Conservation (phyloP, 2,113 vertebrate genomes). For the Chlamydotis undulata region DNA sequence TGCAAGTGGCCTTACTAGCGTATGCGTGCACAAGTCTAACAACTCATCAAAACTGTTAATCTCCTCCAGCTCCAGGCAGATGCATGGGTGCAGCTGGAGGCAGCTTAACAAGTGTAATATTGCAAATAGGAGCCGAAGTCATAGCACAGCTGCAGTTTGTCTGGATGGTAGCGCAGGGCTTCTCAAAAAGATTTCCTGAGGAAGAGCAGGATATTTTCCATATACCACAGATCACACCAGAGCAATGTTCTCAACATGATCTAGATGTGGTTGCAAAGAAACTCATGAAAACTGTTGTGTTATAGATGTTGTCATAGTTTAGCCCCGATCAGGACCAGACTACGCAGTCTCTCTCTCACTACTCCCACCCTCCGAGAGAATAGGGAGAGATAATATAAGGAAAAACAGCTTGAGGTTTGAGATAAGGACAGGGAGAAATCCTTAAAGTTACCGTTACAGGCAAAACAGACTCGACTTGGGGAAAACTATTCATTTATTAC, state of each 20-base stretch:
- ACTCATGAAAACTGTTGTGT: background rate
- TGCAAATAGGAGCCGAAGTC: background rate
- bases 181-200: background rate
- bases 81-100: background rate
- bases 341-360: no score
- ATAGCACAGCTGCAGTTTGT: background rate
- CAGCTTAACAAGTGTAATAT: background rate
- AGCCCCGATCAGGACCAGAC: no score
- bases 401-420: no score
- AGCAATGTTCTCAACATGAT: background rate
- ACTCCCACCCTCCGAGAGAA: no score
- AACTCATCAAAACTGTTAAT: background rate
- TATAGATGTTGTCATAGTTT: background rate
- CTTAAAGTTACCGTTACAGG: no score
- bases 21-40: background rate
- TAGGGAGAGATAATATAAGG: no score
- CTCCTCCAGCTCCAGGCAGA: background rate
- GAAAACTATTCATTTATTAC: no score
- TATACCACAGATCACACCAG: no score
- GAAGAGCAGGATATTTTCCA: background rate
- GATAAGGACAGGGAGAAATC: no score
- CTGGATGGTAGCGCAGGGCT: rapidly evolving
- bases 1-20: rapidly evolving
- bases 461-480: no score
- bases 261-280: background rate